A percentile compares a stretch with the other conserved stretches of the same genome.
These are phyloP conservation scores for Myathropa florea DNA, from an alignment of 2,888 invertebrate species.

Conservation along the genomic window DNA sequence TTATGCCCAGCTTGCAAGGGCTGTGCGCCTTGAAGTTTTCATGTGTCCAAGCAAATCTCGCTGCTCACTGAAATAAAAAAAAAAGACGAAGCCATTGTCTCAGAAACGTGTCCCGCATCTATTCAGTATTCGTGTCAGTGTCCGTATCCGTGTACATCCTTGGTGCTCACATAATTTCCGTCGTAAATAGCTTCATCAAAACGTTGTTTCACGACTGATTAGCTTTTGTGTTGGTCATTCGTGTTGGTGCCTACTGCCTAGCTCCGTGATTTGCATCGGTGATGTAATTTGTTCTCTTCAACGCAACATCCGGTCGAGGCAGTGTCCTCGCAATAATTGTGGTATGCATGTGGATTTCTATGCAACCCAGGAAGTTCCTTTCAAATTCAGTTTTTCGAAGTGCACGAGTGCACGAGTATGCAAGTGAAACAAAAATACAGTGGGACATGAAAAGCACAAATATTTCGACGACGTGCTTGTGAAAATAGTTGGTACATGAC, in stretches of 20 bases:
- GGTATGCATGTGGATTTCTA: not conserved
- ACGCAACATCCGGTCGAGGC: not conserved
- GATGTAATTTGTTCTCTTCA: not conserved
- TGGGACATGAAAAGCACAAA: not conserved
- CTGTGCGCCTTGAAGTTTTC: not conserved
- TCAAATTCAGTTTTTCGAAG: not conserved
- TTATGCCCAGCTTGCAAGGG: not conserved
- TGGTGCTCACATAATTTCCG: not conserved
- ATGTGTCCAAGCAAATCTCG: not conserved
- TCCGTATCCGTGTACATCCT: not conserved
- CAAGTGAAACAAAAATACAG: not conserved
- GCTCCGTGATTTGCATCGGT: not conserved
- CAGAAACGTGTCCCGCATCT: not conserved
- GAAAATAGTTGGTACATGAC: no score
- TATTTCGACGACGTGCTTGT: no score
- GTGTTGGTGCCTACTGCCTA: not conserved
- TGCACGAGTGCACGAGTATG: not conserved
- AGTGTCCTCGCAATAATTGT: not conserved
- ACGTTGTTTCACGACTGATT: not conserved
- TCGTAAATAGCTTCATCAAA: not conserved
- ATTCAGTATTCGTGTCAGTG: not conserved
- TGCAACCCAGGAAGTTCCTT: not conserved
- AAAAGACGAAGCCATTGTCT: not conserved
- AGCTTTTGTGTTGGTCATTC: not conserved
- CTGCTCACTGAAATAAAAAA: not conserved